These are phyloP conservation scores for Chrysolophus pictus DNA, from an alignment of 2,797 vertebrate species.

Conservation along the genomic window DNA sequence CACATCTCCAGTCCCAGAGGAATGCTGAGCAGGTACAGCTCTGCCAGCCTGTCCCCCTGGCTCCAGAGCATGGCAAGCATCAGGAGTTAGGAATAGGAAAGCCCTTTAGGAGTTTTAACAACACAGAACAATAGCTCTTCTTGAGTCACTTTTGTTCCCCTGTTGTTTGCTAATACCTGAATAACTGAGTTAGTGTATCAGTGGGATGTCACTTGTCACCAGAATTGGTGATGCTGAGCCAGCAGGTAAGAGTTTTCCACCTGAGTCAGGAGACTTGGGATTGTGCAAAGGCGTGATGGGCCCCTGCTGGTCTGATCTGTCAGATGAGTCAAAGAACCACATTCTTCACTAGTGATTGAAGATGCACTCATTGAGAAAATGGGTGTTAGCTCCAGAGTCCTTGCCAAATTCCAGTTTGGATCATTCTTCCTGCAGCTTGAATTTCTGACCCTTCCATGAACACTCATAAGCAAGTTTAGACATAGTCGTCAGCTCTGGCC, in stretches of 20 bases:
- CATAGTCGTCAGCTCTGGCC: background rate
- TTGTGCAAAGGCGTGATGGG: background rate
- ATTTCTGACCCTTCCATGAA: background rate
- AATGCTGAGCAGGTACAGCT: constrained; percentile 87
- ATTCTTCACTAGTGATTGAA: background rate
- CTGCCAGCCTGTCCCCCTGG: background rate
- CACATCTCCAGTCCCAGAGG: constrained; percentile 92
- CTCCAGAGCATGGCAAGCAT: background rate
- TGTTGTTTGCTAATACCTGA: background rate
- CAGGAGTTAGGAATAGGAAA: background rate
- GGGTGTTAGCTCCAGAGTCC: background rate
- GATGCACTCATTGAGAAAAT: background rate
- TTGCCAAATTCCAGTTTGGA: background rate
- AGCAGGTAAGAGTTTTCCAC: background rate
- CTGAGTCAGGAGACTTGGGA: background rate
- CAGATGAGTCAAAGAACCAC: background rate
- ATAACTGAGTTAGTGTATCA: background rate
- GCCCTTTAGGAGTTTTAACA: background rate
- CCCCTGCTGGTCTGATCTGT: background rate
- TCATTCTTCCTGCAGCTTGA: constrained; percentile 3
- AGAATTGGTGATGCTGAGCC: background rate
- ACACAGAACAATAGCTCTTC: background rate
- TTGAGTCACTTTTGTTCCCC: background rate
- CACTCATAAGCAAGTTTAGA: background rate
- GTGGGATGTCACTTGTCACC: background rate